Evolutionary conservation across 2,888 invertebrate species (phyloP).

Genomic region (Dicycla oo): DNA sequence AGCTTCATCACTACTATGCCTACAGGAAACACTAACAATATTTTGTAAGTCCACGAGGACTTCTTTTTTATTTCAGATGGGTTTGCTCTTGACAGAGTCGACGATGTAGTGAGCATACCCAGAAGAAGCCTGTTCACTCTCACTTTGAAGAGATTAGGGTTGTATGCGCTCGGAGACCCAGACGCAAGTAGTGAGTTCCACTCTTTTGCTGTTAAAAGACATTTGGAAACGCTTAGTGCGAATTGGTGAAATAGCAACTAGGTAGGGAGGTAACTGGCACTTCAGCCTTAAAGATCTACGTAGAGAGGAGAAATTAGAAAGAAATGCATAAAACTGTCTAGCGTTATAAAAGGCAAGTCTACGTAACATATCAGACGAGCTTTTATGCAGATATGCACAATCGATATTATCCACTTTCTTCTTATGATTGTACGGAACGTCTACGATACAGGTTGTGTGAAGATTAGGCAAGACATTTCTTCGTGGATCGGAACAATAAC

Average conservation of each 20-base stretch:
- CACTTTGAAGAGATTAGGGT: too few species aligned
- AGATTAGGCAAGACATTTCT: neutral
- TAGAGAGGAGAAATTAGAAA: neutral
- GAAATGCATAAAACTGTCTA: neutral
- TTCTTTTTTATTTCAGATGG: too few species aligned
- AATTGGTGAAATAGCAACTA: too few species aligned
- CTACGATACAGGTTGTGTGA: slow-evolving; percentile 32
- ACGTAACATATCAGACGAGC: slow-evolving; percentile 8
- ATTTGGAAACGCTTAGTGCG: too few species aligned
- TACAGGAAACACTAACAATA: neutral
- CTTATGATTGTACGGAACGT: slow-evolving; percentile 1
- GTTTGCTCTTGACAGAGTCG: too few species aligned
- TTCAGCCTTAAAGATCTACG: neutral
- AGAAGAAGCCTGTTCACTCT: too few species aligned
- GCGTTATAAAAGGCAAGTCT: slow-evolving; percentile 2
- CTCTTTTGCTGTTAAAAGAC: too few species aligned
- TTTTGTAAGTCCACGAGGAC: neutral
- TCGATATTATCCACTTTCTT: slow-evolving; percentile 42
- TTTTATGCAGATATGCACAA: slow-evolving; percentile 25
- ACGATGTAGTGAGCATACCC: too few species aligned
- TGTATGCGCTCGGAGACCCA: too few species aligned
- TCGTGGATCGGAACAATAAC: neutral
- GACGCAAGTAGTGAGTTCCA: too few species aligned
- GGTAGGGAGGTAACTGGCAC: too few species aligned
- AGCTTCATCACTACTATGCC: too few species aligned